Evolutionary conservation across 2,113 vertebrate species (phyloP).

Genomic region (Nothoprocta perdicaria): DNA sequence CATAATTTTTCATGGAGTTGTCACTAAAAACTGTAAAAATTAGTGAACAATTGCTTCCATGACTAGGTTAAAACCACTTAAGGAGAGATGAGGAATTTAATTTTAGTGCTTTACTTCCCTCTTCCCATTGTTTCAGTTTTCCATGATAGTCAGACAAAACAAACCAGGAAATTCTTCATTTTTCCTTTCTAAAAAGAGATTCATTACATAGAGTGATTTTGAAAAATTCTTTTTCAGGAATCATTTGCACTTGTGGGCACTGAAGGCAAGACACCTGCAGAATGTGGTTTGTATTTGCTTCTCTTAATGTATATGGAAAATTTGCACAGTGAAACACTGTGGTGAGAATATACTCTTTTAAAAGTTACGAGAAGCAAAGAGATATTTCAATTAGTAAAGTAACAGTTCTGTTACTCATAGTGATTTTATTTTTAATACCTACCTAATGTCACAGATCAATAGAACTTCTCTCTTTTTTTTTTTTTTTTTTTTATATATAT

Average conservation of each 20-base stretch:
- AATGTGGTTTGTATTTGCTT: not conserved
- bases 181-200: not conserved
- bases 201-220: not conserved
- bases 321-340: not conserved
- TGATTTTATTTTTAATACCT: not conserved
- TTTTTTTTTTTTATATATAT: not conserved
- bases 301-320: not conserved
- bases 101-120: not conserved
- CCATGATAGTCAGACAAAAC: not conserved
- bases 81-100: not conserved
- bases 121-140: not conserved
- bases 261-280: not conserved
- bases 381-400: not conserved
- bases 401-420: accelerated
- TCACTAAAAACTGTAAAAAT: not conserved
- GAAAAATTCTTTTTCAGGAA: not conserved
- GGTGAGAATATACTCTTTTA: not conserved
- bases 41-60: accelerated
- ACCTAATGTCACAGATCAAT: not conserved
- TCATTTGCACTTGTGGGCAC: not conserved
- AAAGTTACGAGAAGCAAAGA: not conserved
- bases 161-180: not conserved
- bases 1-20: not conserved
- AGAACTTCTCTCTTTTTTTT: not conserved
- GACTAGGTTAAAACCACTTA: not conserved